These are phyloP conservation scores for Epizoanthus rinbou DNA, from an alignment of 92 coral and sea anemone genomes.

Conservation along the genomic window DNA sequence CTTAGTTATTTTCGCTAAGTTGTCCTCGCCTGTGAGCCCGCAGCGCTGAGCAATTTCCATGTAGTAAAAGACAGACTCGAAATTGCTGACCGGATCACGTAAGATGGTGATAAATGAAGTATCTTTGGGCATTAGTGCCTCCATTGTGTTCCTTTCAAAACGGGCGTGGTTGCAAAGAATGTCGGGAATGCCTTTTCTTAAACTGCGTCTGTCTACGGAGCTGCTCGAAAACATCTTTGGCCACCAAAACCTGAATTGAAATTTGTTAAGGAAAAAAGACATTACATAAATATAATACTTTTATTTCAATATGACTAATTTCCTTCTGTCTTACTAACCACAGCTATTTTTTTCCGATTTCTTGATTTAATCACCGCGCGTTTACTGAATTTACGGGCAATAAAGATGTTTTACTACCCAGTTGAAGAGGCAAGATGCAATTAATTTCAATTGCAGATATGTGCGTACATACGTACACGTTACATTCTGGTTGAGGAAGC, in stretches of 20 bases:
- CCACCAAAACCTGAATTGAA: constrained; percentile 34
- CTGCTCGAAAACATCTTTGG: constrained; percentile 7
- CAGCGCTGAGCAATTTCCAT: constrained; percentile 23
- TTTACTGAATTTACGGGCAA: too few relatives aligned
- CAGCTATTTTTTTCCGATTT: too few relatives aligned
- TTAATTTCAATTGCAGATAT: too few relatives aligned
- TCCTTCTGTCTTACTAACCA: not conserved
- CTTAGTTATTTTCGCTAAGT: not conserved
- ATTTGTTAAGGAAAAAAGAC: not conserved
- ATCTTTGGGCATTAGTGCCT: constrained; percentile 31
- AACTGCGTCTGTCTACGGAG: constrained; percentile 32
- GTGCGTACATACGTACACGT: not conserved
- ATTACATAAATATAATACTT: not conserved
- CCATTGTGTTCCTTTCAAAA: constrained; percentile 9
- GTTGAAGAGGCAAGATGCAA: too few relatives aligned
- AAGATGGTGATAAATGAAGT: constrained; percentile 23
- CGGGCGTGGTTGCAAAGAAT: constrained; percentile 42
- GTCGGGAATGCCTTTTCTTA: constrained; percentile 10
- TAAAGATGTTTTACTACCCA: too few relatives aligned
- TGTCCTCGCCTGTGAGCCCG: constrained; percentile 21
- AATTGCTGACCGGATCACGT: constrained; percentile 32
- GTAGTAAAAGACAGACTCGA: constrained; percentile 31
- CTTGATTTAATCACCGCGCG: too few relatives aligned
- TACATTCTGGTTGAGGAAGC: constrained; percentile 33
- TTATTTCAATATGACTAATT: not conserved